phyloP scores from a whole-genome alignment of 2,888 invertebrate species.

The Oegoconia quadripuncta region DNA sequence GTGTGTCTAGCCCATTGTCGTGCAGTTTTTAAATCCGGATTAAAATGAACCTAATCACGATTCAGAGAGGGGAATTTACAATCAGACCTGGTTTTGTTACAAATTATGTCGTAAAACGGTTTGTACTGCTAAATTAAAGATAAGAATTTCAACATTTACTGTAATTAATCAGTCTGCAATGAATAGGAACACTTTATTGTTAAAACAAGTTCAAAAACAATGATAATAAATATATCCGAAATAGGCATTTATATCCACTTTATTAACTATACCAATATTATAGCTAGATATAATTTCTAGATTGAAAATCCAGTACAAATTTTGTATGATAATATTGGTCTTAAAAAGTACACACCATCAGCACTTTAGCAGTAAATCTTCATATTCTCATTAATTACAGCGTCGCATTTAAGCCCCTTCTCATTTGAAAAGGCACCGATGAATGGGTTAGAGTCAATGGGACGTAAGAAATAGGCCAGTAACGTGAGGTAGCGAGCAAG shows the following conservation, averaged over 20 bases:
- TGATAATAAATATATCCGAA: too few relatives aligned
- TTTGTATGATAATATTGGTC: not conserved
- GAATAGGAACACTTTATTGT: too few relatives aligned
- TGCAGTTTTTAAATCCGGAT: constrained; percentile 68
- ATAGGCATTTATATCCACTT: too few relatives aligned
- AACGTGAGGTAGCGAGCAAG: constrained; percentile 57
- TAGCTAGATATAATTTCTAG: too few relatives aligned
- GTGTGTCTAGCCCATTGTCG: constrained; percentile 60
- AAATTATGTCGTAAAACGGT: constrained; percentile 9
- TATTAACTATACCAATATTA: not conserved
- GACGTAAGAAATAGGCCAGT: constrained; percentile 74
- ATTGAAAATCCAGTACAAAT: too few relatives aligned
- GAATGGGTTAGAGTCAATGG: constrained; percentile 73
- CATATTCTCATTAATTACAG: constrained; percentile 59
- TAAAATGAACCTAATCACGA: constrained; percentile 68
- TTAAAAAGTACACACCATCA: constrained; percentile 2
- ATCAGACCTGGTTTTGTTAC: constrained; percentile 30
- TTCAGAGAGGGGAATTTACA: constrained; percentile 40
- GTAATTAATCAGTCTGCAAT: too few relatives aligned
- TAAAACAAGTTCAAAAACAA: too few relatives aligned
- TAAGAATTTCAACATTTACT: too few relatives aligned
- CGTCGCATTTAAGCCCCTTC: constrained; percentile 58
- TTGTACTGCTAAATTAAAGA: not conserved
- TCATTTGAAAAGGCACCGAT: constrained; percentile 69
- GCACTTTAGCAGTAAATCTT: constrained; percentile 47